Percentiles rank a stretch among this genome's conserved stretches.
Conservation (phyloP, 2,797 vertebrate genomes). For the Clarias pachynema region DNA sequence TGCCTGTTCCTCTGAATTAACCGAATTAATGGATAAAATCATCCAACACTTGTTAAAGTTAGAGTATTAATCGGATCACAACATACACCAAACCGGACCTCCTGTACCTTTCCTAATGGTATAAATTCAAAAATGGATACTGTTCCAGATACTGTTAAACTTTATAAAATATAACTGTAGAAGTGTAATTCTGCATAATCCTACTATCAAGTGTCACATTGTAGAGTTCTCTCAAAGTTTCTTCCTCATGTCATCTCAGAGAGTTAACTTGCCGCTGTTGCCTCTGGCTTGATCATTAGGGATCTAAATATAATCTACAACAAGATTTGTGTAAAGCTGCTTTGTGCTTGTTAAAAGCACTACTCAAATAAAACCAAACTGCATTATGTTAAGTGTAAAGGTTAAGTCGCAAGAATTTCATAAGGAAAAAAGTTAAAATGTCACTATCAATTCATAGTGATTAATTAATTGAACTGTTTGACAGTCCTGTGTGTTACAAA, state of each 20-base stretch:
- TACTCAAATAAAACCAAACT: not conserved
- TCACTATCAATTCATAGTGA: not conserved
- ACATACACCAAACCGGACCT: too few relatives aligned
- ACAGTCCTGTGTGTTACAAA: not conserved
- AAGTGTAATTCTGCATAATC: not conserved
- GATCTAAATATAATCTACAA: not conserved
- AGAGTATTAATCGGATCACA: too few relatives aligned
- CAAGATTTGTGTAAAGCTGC: not conserved
- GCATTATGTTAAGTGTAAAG: not conserved
- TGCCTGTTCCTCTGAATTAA: too few relatives aligned
- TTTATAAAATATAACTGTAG: not conserved
- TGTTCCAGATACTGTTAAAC: not conserved
- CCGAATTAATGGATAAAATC: too few relatives aligned
- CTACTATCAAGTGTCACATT: not conserved
- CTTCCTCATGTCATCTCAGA: not conserved
- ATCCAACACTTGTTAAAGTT: too few relatives aligned
- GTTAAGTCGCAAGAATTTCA: not conserved
- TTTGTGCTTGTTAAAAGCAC: not conserved
- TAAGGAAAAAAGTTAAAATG: not conserved
- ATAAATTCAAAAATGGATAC: too few relatives aligned
- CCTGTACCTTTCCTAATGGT: too few relatives aligned
- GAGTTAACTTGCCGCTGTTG: not conserved
- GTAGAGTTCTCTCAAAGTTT: too few relatives aligned
- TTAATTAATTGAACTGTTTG: not conserved
- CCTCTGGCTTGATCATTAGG: conserved; percentile 8